Evolutionary conservation across 2,888 invertebrate genomes (phyloP), one percentile per base, ranked within the genome.

Genomic region (Arge pagana): DNA sequence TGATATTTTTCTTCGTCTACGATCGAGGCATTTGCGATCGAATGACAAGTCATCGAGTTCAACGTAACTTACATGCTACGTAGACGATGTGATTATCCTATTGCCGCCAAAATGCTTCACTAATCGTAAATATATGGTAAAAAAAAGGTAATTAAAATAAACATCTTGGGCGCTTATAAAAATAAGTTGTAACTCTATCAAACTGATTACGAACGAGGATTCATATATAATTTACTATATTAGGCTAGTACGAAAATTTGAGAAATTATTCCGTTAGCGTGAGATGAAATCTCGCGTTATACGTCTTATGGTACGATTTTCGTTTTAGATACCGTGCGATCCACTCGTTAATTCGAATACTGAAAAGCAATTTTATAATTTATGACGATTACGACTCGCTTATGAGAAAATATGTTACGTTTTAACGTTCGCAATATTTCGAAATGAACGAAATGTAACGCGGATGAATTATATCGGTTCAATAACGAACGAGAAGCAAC

Each of bases 41-140:
- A 42, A 42, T 42, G 45, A 33, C 33, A 45, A 21, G 45, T 33
- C 45, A 33, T 45, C 33, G 23, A 45, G 35, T 45, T 23, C 15
- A 23, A 13, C 45, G 3, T 40, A 39, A 21, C 33, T 45, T 35
- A 45, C 45, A 45, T 33, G 33, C 23, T 45, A 45, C 15, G 5
- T 31, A 43, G 30, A 41, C 24, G 19, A 10, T 15, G 18, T 28
- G 45, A 23, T n/a, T 45, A 35, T 45, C 33, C 35, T 45, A 45
- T 45, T 21, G 45, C 45, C 23, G 23, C 24, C 33, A 35, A 45
- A 45, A 45, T 45, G 45, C 45, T 45, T 43, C 18, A 13, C 33
- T 35, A 43, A 45, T n/a, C 16, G 24, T 15, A 23, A 35, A 45
- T 30, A 18, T 36, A 16, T 15, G 18, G 8, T 15, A 36, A 36